Percentiles rank a stretch among this genome's conserved stretches.
phyloP scores from a whole-genome alignment of 2,113 vertebrate species.

The Tor tambroides region DNA sequence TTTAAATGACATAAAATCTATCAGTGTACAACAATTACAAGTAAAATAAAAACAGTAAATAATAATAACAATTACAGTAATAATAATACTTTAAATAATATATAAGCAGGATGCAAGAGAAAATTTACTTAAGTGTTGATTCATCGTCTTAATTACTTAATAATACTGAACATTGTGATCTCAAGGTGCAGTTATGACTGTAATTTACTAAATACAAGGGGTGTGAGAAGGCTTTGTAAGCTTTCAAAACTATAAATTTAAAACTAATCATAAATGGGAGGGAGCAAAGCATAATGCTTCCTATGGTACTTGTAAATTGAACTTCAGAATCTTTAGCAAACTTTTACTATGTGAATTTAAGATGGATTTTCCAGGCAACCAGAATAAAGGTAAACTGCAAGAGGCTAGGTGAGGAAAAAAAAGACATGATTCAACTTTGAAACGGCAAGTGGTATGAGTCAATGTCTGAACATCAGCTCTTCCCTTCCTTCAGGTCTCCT shows the following conservation, averaged over 20 bases:
- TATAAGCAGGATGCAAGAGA: not conserved
- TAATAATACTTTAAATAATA: no score
- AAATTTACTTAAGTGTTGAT: not conserved
- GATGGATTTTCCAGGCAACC: not conserved
- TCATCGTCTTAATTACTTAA: not conserved
- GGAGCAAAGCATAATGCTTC: not conserved
- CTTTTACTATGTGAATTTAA: not conserved
- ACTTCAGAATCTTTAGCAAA: not conserved
- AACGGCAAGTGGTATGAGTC: not conserved
- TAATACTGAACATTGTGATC: no score
- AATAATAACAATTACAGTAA: no score
- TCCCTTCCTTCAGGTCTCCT: not conserved
- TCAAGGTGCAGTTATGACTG: not conserved
- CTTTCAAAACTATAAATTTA: not conserved
- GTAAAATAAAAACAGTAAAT: not conserved
- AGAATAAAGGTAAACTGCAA: not conserved
- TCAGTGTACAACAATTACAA: no score
- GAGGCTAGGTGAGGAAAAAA: no score
- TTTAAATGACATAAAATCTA: not conserved
- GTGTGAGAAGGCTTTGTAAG: not conserved
- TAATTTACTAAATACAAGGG: not conserved
- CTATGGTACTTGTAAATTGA: not conserved
- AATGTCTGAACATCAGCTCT: conserved; percentile 7
- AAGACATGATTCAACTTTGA: not conserved
- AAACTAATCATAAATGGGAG: not conserved